phyloP scores from a whole-genome alignment of 1,140 invertebrate genomes.

The Pseudobourletiella spinata region DNA sequence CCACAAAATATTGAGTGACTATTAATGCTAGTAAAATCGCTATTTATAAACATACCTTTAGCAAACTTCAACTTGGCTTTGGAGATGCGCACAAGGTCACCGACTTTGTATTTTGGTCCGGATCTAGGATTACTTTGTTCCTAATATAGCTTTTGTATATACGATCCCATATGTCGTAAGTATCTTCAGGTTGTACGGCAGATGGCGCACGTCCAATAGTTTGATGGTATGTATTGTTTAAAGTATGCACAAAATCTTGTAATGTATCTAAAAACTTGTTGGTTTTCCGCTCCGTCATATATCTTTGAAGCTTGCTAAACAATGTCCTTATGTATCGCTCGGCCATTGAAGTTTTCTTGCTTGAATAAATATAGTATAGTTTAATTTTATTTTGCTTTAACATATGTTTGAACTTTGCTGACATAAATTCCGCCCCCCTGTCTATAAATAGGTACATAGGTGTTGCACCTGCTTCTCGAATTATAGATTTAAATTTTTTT shows the following conservation, averaged over 20 bases:
- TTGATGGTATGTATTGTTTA: slow-evolving; percentile 17
- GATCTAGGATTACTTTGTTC: background rate
- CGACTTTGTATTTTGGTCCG: slow-evolving; percentile 7
- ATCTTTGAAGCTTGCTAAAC: slow-evolving; percentile 4
- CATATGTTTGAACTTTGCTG: background rate
- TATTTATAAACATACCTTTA: too few species aligned
- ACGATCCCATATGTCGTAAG: background rate
- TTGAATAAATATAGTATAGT: background rate
- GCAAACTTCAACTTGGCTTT: background rate
- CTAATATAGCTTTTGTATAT: background rate
- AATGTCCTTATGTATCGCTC: slow-evolving; percentile 9
- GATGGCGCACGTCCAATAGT: slow-evolving; percentile 6
- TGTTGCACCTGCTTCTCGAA: background rate
- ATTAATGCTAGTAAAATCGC: too few species aligned
- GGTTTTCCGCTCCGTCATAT: slow-evolving; percentile 6
- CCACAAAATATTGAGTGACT: too few species aligned
- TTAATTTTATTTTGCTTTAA: slow-evolving; percentile 5
- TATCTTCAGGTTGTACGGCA: slow-evolving; percentile 12
- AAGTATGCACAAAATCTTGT: slow-evolving; percentile 1
- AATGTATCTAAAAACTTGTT: slow-evolving; percentile 6
- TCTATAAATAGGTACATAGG: background rate
- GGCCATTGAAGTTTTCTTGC: slow-evolving; percentile 1
- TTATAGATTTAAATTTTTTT: slow-evolving; percentile 8
- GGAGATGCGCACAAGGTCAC: background rate
- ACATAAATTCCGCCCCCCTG: slow-evolving; percentile 9